phyloP scores from a whole-genome alignment of 2,113 vertebrate species.

The Struthidea cinerea region DNA sequence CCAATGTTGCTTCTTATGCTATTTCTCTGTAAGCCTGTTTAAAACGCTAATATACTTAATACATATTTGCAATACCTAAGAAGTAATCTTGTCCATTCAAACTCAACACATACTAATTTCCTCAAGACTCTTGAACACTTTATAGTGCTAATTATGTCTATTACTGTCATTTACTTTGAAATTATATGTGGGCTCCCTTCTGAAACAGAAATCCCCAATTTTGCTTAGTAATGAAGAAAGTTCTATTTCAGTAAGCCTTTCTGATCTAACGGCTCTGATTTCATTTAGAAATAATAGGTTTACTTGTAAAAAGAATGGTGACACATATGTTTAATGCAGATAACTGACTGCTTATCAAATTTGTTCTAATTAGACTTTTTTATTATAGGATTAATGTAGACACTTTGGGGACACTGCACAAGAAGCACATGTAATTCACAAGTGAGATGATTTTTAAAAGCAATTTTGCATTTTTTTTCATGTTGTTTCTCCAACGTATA shows the following conservation, averaged over 20 bases:
- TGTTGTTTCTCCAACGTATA: neutral
- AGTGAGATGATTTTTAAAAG: slow-evolving; percentile 19
- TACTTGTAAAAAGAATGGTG: slow-evolving; percentile 67
- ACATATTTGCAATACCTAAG: slow-evolving; percentile 72
- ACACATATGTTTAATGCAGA: slow-evolving; percentile 84
- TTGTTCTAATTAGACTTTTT: slow-evolving; percentile 82
- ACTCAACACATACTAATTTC: slow-evolving; percentile 75
- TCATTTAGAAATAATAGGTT: slow-evolving; percentile 77
- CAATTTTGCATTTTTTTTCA: neutral
- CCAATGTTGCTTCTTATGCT: slow-evolving; percentile 50
- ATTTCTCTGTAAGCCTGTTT: slow-evolving; percentile 63
- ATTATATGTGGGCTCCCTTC: slow-evolving; percentile 61
- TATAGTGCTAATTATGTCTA: slow-evolving; percentile 82
- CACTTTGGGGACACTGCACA: slow-evolving; percentile 1
- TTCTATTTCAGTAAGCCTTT: slow-evolving; percentile 74
- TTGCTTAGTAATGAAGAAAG: slow-evolving; percentile 79
- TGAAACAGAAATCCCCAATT: slow-evolving; percentile 72
- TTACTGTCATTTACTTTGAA: slow-evolving; percentile 80
- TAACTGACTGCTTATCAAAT: slow-evolving; percentile 80
- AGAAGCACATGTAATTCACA: neutral
- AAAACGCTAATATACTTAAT: slow-evolving; percentile 74
- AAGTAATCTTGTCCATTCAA: slow-evolving; percentile 72
- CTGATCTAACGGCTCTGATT: slow-evolving; percentile 75
- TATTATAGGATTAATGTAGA: slow-evolving; percentile 67
- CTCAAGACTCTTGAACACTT: slow-evolving; percentile 74